Percentiles rank a stretch among this genome's conserved stretches.
Conservation (phyloP, 2,888 invertebrate genomes). For the Junonia oenone region DNA sequence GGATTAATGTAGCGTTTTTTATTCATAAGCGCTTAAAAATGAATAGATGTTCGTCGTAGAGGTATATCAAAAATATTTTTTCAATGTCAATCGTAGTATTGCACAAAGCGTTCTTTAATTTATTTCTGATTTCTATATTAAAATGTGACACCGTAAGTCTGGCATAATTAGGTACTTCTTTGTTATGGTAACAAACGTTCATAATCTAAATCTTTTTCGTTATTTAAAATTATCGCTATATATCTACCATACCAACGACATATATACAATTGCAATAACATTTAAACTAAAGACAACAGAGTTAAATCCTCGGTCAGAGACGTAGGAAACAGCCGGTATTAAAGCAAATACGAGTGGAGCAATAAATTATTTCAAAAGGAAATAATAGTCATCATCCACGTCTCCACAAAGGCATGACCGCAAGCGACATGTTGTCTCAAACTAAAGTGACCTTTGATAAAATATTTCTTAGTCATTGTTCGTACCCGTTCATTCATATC, state of each 20-base stretch:
- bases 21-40: background rate
- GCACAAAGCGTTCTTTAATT: too few relatives aligned
- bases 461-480: slow-evolving; percentile 14
- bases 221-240: too few relatives aligned
- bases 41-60: background rate
- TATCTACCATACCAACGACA: too few relatives aligned
- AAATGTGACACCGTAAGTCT: too few relatives aligned
- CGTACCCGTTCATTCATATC: slow-evolving; percentile 1
- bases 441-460: slow-evolving; percentile 20
- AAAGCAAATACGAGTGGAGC: background rate
- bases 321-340: background rate
- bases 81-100: too few relatives aligned
- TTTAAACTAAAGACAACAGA: too few relatives aligned
- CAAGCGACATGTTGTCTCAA: slow-evolving; percentile 8
- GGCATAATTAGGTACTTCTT: too few relatives aligned
- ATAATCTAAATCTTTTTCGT: too few relatives aligned
- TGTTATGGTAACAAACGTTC: too few relatives aligned
- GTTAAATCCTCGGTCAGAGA: background rate
- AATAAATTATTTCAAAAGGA: slow-evolving; percentile 9
- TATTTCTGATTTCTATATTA: too few relatives aligned
- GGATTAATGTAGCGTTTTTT: background rate
- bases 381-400: slow-evolving; percentile 6
- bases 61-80: too few relatives aligned
- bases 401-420: slow-evolving; percentile 8
- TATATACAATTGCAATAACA: too few relatives aligned